Evolutionary conservation across 2,113 vertebrate species (phyloP), one percentile per base, ranked within the genome.

Genomic region (Eurypyga helias): DNA sequence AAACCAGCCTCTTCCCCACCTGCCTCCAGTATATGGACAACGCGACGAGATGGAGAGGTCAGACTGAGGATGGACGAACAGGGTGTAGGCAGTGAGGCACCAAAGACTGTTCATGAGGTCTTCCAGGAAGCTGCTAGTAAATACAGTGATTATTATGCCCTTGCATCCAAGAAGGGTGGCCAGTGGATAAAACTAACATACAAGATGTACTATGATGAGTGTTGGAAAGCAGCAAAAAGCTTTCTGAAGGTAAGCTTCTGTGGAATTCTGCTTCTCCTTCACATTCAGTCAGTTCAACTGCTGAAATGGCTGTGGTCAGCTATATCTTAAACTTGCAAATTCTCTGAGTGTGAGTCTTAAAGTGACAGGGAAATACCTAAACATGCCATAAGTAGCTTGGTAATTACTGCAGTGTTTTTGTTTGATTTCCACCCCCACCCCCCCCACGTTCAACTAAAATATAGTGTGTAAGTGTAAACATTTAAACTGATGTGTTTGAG

Each of bases 141-240:
- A 13, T 99, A 98, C 3, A 95, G 98, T 0, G 46, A 96, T 20
- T 92, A 78, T 17, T 92, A 96, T 0, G 99, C 99, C 13, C 97
- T 99, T 9, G 95, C 98, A 21, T 98, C 98, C 81, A 99, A 99
- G 86, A 98, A 98, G 5, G 89, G 93, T 0, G 98, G 98, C 15
- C 87, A 77, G 25, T 98, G 98, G 98, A 96, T 94, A 43, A 97
- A 89, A 25, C 62, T 99, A 20, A 99, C 79, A 0, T 99, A 98
- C 58, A 97, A n/a, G 61, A 98, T 99, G 28, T 99, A 99, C 95
- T 99, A 99, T 16, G 85, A 98, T 17, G 83, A 96, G 34, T 99
- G 99, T 72, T 98, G 98, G 87, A 98, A 76, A 10, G 99, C 99
- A 6, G 99, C 99, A 15, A 99, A 98, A 91, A 98, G 99, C 93